Evolutionary conservation across 2,888 invertebrate genomes (phyloP).

Genomic region (Proisotoma minuta): DNA sequence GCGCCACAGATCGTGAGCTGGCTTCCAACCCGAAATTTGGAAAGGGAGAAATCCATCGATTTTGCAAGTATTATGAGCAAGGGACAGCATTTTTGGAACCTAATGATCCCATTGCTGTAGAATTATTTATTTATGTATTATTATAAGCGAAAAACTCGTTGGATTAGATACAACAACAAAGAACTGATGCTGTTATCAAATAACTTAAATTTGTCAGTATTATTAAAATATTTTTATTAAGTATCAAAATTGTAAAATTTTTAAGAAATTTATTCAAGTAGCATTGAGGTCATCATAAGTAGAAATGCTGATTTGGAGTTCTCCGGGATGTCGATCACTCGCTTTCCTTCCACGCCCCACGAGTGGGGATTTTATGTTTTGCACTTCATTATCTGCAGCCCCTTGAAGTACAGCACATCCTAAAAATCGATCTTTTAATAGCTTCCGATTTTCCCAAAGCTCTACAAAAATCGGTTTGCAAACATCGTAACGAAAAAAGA

Average conservation of each 20-base stretch:
- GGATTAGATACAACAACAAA: too few species aligned
- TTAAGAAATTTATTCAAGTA: slow-evolving; percentile 24
- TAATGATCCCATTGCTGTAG: slow-evolving; percentile 47
- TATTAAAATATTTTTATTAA: too few species aligned
- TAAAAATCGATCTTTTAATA: slow-evolving; percentile 37
- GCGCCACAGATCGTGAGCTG: slow-evolving; percentile 50
- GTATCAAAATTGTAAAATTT: too few species aligned
- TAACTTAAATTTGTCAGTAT: too few species aligned
- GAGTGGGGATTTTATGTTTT: slow-evolving; percentile 31
- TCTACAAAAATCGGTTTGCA: slow-evolving; percentile 42
- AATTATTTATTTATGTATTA: too few species aligned
- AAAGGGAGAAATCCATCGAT: slow-evolving; percentile 53
- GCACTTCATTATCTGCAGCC: slow-evolving; percentile 36
- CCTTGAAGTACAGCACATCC: slow-evolving; percentile 41
- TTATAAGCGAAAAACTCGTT: slow-evolving; percentile 50
- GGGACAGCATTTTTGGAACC: slow-evolving; percentile 48
- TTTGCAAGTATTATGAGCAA: slow-evolving; percentile 49
- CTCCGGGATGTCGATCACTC: slow-evolving; percentile 42
- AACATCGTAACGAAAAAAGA: slow-evolving; percentile 40
- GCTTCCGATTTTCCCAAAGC: slow-evolving; percentile 36
- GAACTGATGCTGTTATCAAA: too few species aligned
- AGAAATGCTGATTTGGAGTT: slow-evolving; percentile 31
- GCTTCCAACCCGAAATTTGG: slow-evolving; percentile 47
- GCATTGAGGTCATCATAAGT: slow-evolving; percentile 43
- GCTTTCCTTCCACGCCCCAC: slow-evolving; percentile 40